phyloP scores from a whole-genome alignment of 2,888 invertebrate species.

The Patella ulyssiponensis region DNA sequence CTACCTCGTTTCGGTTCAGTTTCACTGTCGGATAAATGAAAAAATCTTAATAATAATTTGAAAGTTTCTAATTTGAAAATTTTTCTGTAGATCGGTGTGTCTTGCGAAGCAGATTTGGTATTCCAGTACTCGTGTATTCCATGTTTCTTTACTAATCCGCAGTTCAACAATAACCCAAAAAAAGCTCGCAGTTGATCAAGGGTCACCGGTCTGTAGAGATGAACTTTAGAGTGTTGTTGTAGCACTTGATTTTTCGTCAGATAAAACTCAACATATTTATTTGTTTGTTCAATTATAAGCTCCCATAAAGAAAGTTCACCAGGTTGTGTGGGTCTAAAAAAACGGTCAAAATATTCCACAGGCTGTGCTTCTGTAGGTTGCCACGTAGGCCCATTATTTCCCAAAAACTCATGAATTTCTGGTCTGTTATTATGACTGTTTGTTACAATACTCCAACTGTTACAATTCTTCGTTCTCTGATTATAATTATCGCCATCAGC shows the following conservation, averaged over 20 bases:
- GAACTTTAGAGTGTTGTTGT: too few relatives aligned
- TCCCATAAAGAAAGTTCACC: neutral
- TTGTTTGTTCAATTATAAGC: too few relatives aligned
- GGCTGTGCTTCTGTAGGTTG: neutral
- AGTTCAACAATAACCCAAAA: neutral
- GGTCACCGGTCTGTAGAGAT: neutral
- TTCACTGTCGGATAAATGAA: slow-evolving; percentile 3
- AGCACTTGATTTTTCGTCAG: too few relatives aligned
- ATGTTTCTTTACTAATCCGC: slow-evolving; percentile 10
- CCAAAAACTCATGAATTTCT: neutral
- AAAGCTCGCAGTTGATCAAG: neutral
- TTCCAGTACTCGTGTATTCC: neutral
- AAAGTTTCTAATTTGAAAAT: slow-evolving; percentile 9
- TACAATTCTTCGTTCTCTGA: neutral
- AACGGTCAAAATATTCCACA: neutral
- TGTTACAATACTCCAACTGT: neutral
- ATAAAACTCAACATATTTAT: too few relatives aligned
- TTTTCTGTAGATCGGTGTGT: slow-evolving; percentile 3
- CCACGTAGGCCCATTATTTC: neutral
- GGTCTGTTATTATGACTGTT: neutral
- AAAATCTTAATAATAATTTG: slow-evolving; percentile 2
- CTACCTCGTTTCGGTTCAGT: neutral
- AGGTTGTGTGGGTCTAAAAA: neutral
- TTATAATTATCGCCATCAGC: neutral
- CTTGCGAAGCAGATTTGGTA: neutral